These are phyloP conservation scores for Bujurquina vittata DNA, from an alignment of 2,113 vertebrate species.

Conservation along the genomic window DNA sequence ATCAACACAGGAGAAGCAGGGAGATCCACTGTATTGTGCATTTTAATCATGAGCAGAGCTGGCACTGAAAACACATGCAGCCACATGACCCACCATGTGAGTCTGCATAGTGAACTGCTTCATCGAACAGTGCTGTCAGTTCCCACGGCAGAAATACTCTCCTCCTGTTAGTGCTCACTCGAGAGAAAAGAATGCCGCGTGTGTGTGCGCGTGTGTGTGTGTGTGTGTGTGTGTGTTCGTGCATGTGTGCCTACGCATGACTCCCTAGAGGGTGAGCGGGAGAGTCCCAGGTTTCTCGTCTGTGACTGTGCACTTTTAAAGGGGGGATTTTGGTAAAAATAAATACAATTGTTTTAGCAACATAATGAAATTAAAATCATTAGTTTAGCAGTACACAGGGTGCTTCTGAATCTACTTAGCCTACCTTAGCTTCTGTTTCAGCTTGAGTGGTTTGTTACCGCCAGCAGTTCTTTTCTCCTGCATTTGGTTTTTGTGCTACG, in stretches of 20 bases:
- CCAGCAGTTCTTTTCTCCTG: too few species aligned
- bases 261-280: conserved; percentile 29
- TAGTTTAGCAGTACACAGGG: background rate
- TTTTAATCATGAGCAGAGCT: background rate
- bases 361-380: background rate
- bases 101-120: conserved; percentile 5
- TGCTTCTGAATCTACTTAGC: too few species aligned
- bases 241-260: conserved; percentile 5
- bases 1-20: background rate
- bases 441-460: too few species aligned
- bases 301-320: background rate
- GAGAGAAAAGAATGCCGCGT: conserved; percentile 25
- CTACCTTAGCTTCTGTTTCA: too few species aligned
- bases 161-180: conserved; percentile 8
- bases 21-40: background rate
- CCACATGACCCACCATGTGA: conserved; percentile 52
- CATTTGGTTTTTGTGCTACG: too few species aligned
- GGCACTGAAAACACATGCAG: background rate
- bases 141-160: conserved; percentile 11
- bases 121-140: conserved; percentile 3
- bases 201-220: background rate
- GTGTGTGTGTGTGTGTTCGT: conserved; percentile 13
- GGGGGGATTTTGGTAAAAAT: background rate
- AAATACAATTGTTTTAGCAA: background rate
- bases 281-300: conserved; percentile 39